Evolutionary conservation across 1,140 invertebrate genomes (phyloP).

Genomic region (Drosophila teissieri): DNA sequence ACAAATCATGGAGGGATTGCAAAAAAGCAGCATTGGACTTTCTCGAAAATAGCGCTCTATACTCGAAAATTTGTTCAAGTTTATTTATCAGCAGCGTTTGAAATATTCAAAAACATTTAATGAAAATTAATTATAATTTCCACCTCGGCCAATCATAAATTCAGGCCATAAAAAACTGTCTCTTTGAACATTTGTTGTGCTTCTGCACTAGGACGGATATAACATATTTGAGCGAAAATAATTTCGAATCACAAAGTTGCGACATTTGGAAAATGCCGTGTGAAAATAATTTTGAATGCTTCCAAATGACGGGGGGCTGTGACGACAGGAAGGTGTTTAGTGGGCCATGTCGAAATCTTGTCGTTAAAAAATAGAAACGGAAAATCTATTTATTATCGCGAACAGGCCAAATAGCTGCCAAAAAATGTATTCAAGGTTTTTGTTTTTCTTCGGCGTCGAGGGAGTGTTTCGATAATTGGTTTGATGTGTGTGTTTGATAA

Average conservation of each 20-base stretch:
- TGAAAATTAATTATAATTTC: conserved; percentile 46
- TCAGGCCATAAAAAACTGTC: conserved; percentile 40
- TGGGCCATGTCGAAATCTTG: conserved; percentile 74
- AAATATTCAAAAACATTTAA: conserved; percentile 29
- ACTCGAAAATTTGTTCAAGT: neutral
- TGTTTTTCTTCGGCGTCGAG: too few species aligned
- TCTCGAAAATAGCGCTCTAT: neutral
- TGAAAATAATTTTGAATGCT: conserved; percentile 55
- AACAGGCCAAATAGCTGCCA: conserved; percentile 52
- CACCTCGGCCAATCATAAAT: conserved; percentile 54
- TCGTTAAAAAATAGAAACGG: conserved; percentile 62
- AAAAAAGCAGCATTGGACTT: conserved; percentile 2
- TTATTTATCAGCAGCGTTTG: neutral
- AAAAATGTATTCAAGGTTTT: conserved; percentile 46
- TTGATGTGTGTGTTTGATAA: conserved; percentile 19
- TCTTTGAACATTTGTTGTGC: conserved; percentile 49
- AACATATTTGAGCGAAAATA: conserved; percentile 5
- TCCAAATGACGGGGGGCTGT: conserved; percentile 9
- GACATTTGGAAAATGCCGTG: conserved; percentile 34
- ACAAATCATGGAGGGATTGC: conserved; percentile 41
- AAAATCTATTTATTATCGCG: conserved; percentile 50
- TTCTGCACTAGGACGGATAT: conserved; percentile 6
- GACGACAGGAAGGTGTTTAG: conserved; percentile 47
- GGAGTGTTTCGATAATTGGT: conserved; percentile 3
- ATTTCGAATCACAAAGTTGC: conserved; percentile 35